Evolutionary conservation across 2,113 vertebrate genomes (phyloP), one percentile per base, ranked within the genome.

Genomic region (Melanerpes aurifrons): DNA sequence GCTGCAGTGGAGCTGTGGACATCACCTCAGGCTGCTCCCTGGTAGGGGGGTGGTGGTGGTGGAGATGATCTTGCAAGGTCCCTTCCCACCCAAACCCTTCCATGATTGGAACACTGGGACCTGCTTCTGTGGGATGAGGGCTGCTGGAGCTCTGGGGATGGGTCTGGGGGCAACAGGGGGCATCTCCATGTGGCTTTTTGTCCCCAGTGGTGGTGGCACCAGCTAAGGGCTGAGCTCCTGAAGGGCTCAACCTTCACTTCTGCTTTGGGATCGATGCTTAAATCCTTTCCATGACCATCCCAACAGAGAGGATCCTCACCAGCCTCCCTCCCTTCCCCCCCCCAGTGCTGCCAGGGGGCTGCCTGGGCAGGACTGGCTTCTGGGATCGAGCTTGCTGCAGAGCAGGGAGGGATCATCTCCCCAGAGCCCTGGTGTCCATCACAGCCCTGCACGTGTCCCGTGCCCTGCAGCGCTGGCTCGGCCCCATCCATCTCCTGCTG

Each of bases 61-160:
- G 11, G 28, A 57, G 28, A 29, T 57, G 56, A 57, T 17, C 56
- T 57, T 17, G 16, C 3, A 29, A 57, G 56, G 28, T 57, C 40
- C 56, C 15, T 16, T 57, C 29, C 56, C 56, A 57, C 15, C 28
- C 28, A 57, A 57, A 57, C 56, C 26, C 29, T 29, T 57, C 56
- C 28, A 29, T 29, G 56, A 16, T 14, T 15, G 84, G 54, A 98
- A 97, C 98, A 98, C 10, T 32, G 57, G 68, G 15, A 20, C 0
- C 22, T 48, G 2, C 53, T 53, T 0, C 0, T 1, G 35, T 6
- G 40, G 61, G 50, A 28, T 35, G 54, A 48, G 15, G 61, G 50
- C 57, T 62, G 64, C 68, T 72, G 68, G n/a, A 9, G 10, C 10
- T 71, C 28, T 37, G 70, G 50, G 72, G 35, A 14, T 3, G 10